Percentiles rank a stretch among this genome's conserved stretches.
Conservation (phyloP, 2,888 invertebrate species). For the Plemyria rubiginata region DNA sequence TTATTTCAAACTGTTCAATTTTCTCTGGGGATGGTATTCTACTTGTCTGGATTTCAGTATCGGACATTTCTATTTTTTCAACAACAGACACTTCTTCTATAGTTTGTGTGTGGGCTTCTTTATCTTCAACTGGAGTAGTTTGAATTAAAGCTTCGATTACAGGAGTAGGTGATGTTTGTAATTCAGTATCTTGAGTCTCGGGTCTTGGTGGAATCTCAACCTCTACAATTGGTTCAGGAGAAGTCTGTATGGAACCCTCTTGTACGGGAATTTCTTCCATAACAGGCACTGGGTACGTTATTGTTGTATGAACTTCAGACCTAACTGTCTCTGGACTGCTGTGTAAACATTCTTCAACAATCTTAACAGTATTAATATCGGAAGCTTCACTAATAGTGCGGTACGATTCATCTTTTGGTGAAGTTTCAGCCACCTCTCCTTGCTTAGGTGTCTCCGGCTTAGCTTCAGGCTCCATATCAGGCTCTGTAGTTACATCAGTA, state of each 20-base stretch:
- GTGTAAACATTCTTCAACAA: slow-evolving; percentile 87
- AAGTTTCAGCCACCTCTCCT: slow-evolving; percentile 77
- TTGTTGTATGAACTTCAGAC: slow-evolving; percentile 80
- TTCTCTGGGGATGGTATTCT: slow-evolving; percentile 67
- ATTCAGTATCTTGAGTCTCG: slow-evolving; percentile 68
- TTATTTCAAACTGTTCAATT: slow-evolving; percentile 76
- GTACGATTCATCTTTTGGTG: slow-evolving; percentile 85
- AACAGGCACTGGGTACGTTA: slow-evolving; percentile 85
- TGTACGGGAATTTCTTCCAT: slow-evolving; percentile 84
- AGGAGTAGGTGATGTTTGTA: slow-evolving; percentile 83
- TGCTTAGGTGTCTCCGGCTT: slow-evolving; percentile 75
- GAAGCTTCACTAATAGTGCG: slow-evolving; percentile 85
- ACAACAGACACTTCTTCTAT: slow-evolving; percentile 63
- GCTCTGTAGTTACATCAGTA: slow-evolving; percentile 45
- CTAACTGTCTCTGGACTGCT: slow-evolving; percentile 76
- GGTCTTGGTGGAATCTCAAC: slow-evolving; percentile 56
- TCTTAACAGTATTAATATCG: slow-evolving; percentile 86
- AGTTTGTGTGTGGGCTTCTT: slow-evolving; percentile 74
- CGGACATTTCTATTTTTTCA: slow-evolving; percentile 68
- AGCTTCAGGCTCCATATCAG: slow-evolving; percentile 47
- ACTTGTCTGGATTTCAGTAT: slow-evolving; percentile 76
- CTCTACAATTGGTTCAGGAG: slow-evolving; percentile 80
- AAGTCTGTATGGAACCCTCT: slow-evolving; percentile 85
- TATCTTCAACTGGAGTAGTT: slow-evolving; percentile 84
- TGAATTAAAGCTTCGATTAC: slow-evolving; percentile 84